These are phyloP conservation scores for Radopholus similis DNA, from an alignment of 1,140 invertebrate genomes.

Conservation along the genomic window DNA sequence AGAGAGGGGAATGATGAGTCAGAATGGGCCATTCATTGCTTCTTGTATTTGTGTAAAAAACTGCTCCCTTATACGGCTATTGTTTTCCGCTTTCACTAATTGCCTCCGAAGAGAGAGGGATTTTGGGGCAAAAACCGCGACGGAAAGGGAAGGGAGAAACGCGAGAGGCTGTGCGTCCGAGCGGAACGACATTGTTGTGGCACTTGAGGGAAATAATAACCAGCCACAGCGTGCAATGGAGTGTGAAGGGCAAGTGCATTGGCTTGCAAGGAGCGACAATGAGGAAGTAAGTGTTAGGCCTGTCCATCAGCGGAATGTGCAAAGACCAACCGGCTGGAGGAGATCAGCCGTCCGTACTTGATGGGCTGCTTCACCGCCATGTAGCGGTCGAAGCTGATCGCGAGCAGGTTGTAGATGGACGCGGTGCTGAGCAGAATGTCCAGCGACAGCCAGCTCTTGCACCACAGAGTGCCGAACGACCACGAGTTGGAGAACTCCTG, in stretches of 20 bases:
- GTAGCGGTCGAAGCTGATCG: conserved; percentile 63
- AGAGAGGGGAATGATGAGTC: neutral
- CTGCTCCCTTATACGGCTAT: neutral
- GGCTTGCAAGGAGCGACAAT: no score
- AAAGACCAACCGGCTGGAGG: conserved; percentile 45
- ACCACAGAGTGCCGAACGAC: conserved; percentile 61
- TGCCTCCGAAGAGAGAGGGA: no score
- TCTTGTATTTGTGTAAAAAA: neutral
- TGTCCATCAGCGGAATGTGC: no score
- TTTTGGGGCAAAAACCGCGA: no score
- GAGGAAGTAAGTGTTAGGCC: no score
- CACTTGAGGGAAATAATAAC: no score
- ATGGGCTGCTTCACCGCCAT: conserved; percentile 62
- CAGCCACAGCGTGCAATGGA: no score
- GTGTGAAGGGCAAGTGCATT: no score
- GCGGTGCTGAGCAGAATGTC: conserved; percentile 63
- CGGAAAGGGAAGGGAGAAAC: no score
- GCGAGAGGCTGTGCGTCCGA: no score
- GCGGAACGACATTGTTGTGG: no score
- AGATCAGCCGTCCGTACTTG: conserved; percentile 53
- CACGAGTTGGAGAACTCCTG: conserved; percentile 58
- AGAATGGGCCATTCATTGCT: neutral
- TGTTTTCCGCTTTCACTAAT: no score
- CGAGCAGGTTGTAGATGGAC: conserved; percentile 62
- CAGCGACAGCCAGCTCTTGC: conserved; percentile 62